A percentile compares a stretch with the other conserved stretches of the same genome.
Evolutionary conservation across 2,113 vertebrate species (phyloP).

Genomic region (Urocynchramus pylzowi): DNA sequence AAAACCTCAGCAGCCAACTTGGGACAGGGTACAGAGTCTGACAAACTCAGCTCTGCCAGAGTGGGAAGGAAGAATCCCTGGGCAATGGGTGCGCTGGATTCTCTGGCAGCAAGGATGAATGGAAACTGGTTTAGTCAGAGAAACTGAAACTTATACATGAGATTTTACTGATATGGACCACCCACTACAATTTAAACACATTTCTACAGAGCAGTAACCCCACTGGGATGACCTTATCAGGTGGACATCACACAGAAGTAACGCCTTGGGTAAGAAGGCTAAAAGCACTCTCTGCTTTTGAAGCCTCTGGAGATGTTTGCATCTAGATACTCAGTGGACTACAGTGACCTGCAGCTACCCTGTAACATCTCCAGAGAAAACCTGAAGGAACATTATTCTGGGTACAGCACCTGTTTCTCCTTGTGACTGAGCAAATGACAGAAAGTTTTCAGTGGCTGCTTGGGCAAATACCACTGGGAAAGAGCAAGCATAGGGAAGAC

Average conservation of each 20-base stretch:
- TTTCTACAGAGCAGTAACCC: neutral
- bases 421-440: neutral
- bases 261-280: neutral
- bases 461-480: neutral
- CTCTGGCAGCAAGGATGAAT: neutral
- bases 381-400: neutral
- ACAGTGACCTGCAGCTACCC: neutral
- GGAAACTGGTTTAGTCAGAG: neutral
- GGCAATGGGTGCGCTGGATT: neutral
- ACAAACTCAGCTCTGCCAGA: neutral
- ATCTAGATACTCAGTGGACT: neutral
- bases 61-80: neutral
- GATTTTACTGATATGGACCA: neutral
- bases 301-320: neutral
- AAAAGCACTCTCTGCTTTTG: neutral
- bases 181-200: neutral
- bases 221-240: neutral
- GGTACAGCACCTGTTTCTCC: neutral
- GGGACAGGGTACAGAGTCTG: neutral
- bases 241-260: neutral
- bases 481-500: neutral
- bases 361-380: neutral
- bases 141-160: neutral
- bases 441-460: neutral
- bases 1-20: neutral